Base-by-base conservation (phyloP, 2,797 vertebrate species). In the Thalassophryne amazonica region DNA sequence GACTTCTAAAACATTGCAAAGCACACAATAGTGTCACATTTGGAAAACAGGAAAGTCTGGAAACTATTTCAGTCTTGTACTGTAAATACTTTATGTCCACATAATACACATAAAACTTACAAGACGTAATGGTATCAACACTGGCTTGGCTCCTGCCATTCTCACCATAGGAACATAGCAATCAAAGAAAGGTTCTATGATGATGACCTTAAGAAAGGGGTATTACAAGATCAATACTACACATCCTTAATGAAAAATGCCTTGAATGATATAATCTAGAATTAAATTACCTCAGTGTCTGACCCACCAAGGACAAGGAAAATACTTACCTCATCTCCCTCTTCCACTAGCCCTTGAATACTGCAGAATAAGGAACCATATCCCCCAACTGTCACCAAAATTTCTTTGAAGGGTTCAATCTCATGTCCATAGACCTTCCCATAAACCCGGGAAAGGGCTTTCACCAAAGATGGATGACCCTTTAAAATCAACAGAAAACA, bases 131-230 rank as follows among this genome's bases (percentile, higher is more conserved):
- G 95, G 89, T 56, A 98, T 93, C 38, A 92, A 85, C 66, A 99
- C 90, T 43, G 96, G 95, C 21, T 80, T 95, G 36, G 88, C 96
- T 53, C 95, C 94, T 0, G 92, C 95, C 96, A 99, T 98, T 69
- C 75, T 92, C 14, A 98, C 92, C 96, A 98, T 97, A 0, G 95
- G 91, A 10, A 93, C 92, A 0, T 98, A 98, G 70, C 94, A 98
- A 49, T 98, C 95, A 49, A 90, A 99, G 85, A 93, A 99, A 8
- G 97, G 97, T 45, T 97, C 94, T 29, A 98, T 94, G 47, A 99
- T 93, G 81, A 99, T 94, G 39, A 99, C 94, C 97, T 99, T 60
- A 38, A 85, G 12, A 62, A 37, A 55, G 5, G 51, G 8, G 28
- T 13, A 48, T 24, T 2, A 18, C 11, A 30, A 2, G 29, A 1